Evolutionary conservation across 2,113 vertebrate species (phyloP).

Genomic region (Scartelaos histophorus): DNA sequence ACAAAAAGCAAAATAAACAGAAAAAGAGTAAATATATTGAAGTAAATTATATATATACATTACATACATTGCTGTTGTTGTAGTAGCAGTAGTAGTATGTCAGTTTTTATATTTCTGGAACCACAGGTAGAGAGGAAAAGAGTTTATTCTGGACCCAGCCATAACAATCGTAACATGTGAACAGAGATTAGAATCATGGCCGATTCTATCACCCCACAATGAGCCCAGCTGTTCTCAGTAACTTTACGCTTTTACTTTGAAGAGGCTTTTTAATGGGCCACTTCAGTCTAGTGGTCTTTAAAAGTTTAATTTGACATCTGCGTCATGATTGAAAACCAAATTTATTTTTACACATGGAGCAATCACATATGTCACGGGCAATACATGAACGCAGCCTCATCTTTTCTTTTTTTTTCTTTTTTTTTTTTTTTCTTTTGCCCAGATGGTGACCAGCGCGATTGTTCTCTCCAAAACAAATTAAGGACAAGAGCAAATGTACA

Average conservation of each 20-base stretch:
- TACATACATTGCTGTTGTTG: too few relatives aligned
- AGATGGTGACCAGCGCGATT: slow-evolving; percentile 73
- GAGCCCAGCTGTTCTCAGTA: slow-evolving; percentile 58
- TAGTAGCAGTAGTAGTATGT: too few relatives aligned
- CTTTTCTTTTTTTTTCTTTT: neutral
- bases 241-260: slow-evolving; percentile 26
- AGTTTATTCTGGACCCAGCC: slow-evolving; percentile 35
- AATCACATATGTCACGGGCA: slow-evolving; percentile 57
- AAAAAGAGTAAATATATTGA: too few relatives aligned
- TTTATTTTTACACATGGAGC: slow-evolving; percentile 31
- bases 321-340: slow-evolving; percentile 27
- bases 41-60: too few relatives aligned
- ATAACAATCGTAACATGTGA: slow-evolving; percentile 53
- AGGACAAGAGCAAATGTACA: slow-evolving; percentile 73
- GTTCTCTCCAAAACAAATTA: slow-evolving; percentile 73
- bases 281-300: slow-evolving; percentile 52
- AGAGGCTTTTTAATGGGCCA: slow-evolving; percentile 53
- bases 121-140: slow-evolving; percentile 39
- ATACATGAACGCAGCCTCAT: slow-evolving; percentile 53
- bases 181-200: slow-evolving; percentile 30
- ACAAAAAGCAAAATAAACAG: too few relatives aligned
- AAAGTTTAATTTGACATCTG: slow-evolving; percentile 65
- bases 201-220: slow-evolving; percentile 48
- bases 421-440: slow-evolving; percentile 38
- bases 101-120: slow-evolving; percentile 33